Conservation (phyloP, 2,797 vertebrate genomes). For the Periophthalmus magnuspinnatus region DNA sequence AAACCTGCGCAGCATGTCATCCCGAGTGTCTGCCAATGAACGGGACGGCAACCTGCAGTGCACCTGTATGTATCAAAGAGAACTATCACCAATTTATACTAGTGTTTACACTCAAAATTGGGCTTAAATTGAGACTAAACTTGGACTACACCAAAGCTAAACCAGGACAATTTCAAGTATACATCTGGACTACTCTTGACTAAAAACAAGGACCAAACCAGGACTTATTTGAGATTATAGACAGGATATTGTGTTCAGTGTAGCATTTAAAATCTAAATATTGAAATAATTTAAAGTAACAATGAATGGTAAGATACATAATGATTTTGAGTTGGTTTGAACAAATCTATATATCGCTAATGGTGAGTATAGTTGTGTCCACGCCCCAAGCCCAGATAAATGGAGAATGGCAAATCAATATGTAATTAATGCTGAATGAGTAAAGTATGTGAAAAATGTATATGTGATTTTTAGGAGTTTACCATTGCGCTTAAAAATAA, state of each 20-base stretch:
- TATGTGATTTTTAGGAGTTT: neutral
- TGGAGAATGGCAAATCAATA: neutral
- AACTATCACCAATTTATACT: neutral
- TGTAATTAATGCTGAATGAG: neutral
- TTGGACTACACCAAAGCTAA: neutral
- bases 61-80: constrained; percentile 79
- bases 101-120: constrained; percentile 1
- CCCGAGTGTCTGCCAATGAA: constrained; percentile 84
- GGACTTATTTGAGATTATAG: too few species aligned
- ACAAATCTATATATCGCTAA: too few species aligned
- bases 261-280: too few species aligned
- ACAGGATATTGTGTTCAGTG: too few species aligned
- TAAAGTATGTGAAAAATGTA: neutral
- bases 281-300: too few species aligned
- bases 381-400: neutral
- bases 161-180: neutral
- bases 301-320: too few species aligned
- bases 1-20: constrained; percentile 86
- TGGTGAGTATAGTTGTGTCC: too few species aligned
- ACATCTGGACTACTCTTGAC: neutral
- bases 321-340: too few species aligned
- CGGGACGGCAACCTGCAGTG: constrained; percentile 82
- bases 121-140: neutral
- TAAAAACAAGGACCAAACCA: neutral
- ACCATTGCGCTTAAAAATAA: neutral